Evolutionary conservation across 2,888 invertebrate species (phyloP).

Genomic region (Adela reaumurella): DNA sequence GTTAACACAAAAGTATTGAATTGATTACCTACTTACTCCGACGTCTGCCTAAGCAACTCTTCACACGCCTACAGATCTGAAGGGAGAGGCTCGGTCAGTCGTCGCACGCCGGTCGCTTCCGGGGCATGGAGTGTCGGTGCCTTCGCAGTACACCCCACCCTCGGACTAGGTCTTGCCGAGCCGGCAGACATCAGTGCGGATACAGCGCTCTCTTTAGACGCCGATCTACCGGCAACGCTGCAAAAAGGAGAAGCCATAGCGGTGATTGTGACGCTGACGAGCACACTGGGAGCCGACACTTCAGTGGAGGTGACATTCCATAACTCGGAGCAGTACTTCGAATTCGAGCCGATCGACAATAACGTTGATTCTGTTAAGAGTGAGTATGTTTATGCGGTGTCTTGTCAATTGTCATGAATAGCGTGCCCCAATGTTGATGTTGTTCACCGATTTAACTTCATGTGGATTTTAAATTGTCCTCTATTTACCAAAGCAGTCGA

Average conservation of each 20-base stretch:
- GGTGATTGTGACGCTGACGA: conserved; percentile 83
- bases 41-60: no score
- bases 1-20: not conserved
- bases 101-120: conserved; percentile 32
- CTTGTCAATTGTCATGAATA: no score
- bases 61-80: conserved; percentile 32
- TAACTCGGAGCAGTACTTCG: conserved; percentile 74
- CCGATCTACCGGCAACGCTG: conserved; percentile 85
- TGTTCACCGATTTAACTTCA: no score
- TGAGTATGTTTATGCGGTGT: no score
- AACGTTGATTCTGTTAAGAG: conserved; percentile 67
- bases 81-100: conserved; percentile 35
- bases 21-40: no score
- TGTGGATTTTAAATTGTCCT: no score
- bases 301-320: conserved; percentile 81
- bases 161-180: conserved; percentile 37
- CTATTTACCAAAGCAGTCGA: no score
- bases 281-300: conserved; percentile 76
- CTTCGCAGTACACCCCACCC: conserved; percentile 41
- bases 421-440: no score
- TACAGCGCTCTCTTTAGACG: conserved; percentile 73
- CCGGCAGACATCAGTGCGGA: conserved; percentile 33
- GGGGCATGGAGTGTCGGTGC: conserved; percentile 38
- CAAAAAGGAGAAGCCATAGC: conserved; percentile 88
- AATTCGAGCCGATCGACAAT: conserved; percentile 77